A percentile compares a stretch with the other conserved stretches of the same genome.
Evolutionary conservation across 2,888 invertebrate species (phyloP).

Genomic region (Cataglyphis cursor): DNA sequence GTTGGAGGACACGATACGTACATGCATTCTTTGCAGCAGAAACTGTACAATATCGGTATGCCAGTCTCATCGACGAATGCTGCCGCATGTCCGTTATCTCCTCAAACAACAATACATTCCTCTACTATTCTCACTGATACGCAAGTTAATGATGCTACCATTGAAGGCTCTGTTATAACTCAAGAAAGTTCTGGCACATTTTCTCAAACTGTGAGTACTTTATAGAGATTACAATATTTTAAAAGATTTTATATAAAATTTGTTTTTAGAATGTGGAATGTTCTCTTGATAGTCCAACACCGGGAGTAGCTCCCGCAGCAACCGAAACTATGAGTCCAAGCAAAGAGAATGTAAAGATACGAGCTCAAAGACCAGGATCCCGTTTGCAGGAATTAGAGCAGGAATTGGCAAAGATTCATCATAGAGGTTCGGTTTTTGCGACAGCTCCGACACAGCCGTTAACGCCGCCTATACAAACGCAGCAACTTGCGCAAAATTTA

Average conservation of each 20-base stretch:
- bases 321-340: constrained; percentile 84
- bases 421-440: constrained; percentile 78
- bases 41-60: constrained; percentile 88
- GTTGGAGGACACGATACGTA: constrained; percentile 89
- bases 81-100: constrained; percentile 84
- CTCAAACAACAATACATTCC: constrained; percentile 85
- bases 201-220: constrained; percentile 76
- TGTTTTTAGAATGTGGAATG: constrained; percentile 66
- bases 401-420: constrained; percentile 87
- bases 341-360: constrained; percentile 82
- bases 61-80: constrained; percentile 68
- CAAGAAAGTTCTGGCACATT: constrained; percentile 65
- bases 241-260: constrained; percentile 6
- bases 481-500: constrained; percentile 72
- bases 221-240: not conserved
- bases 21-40: constrained; percentile 91
- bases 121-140: constrained; percentile 62
- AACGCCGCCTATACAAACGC: constrained; percentile 79
- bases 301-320: constrained; percentile 70
- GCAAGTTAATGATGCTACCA: constrained; percentile 45
- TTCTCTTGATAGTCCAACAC: constrained; percentile 81
- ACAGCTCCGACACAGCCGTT: constrained; percentile 81
- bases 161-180: constrained; percentile 54
- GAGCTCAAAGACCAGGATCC: constrained; percentile 82
- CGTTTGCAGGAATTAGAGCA: constrained; percentile 85